Conservation (phyloP, 2,797 vertebrate genomes). For the Dicrostonyx torquatus region DNA sequence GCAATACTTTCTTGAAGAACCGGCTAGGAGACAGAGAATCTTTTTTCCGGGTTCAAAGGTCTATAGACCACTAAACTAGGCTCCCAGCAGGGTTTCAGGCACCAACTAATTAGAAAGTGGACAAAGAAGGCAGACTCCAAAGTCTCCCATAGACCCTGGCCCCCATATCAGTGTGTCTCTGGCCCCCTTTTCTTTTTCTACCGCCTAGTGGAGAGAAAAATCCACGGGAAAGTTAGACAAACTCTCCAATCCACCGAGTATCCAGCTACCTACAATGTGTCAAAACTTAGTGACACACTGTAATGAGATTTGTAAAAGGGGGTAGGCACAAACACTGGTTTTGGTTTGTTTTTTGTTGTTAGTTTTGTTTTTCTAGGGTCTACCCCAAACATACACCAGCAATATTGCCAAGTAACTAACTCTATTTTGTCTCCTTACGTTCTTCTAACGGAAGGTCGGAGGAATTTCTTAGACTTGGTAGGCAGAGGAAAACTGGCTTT, state of each 20-base stretch:
- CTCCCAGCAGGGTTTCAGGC: fast-evolving
- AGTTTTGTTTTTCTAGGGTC: not conserved
- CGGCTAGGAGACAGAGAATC: not conserved
- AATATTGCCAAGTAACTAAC: not conserved
- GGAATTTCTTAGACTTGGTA: not conserved
- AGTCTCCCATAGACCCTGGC: not conserved
- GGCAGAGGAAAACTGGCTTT: not conserved
- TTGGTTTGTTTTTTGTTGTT: not conserved
- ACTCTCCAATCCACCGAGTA: not conserved
- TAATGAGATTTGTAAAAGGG: not conserved
- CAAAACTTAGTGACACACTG: not conserved
- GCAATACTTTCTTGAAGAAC: not conserved
- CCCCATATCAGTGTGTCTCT: not conserved
- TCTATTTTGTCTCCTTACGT: not conserved
- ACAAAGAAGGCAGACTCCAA: not conserved
- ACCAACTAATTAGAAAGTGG: not conserved
- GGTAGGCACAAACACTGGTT: not conserved
- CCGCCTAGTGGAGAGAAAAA: not conserved
- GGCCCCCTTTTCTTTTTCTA: not conserved
- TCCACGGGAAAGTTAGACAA: not conserved
- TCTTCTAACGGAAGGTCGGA: not conserved
- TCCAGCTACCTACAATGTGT: not conserved
- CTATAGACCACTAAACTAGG: not conserved
- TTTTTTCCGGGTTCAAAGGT: not conserved
- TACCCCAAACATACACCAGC: not conserved